A percentile compares a stretch with the other conserved stretches of the same genome.
Evolutionary conservation across 1,140 invertebrate species (phyloP).

Genomic region (Geopemphigus sp.): DNA sequence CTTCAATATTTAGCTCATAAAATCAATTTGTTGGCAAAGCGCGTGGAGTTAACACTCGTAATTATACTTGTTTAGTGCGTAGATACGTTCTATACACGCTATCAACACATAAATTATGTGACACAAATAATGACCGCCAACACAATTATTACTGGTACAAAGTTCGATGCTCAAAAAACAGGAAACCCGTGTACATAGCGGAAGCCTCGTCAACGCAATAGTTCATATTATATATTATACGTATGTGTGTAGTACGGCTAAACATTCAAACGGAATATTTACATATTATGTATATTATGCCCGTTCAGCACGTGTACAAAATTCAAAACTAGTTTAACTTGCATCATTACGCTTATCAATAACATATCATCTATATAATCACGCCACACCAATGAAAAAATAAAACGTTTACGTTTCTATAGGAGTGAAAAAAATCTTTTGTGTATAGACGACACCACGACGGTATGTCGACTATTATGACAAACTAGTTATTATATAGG

Average conservation of each 20-base stretch:
- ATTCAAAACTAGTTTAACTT: constrained; percentile 34
- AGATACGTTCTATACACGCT: background rate
- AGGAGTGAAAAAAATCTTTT: constrained; percentile 16
- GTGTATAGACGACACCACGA: background rate
- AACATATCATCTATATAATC: background rate
- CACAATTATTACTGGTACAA: constrained; percentile 8
- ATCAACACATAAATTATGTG: background rate
- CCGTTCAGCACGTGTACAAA: background rate
- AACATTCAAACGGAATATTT: constrained; percentile 34
- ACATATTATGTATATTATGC: background rate
- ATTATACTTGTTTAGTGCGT: constrained; percentile 6
- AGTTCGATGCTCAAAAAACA: background rate
- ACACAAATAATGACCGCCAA: constrained; percentile 14
- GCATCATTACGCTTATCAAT: constrained; percentile 10
- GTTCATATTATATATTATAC: no score
- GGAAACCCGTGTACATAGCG: constrained; percentile 2
- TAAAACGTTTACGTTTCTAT: constrained; percentile 1
- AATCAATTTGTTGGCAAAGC: background rate
- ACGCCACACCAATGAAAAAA: constrained; percentile 8
- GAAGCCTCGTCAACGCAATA: constrained; percentile 8
- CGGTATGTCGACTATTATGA: constrained; percentile 30
- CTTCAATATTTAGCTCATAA: background rate
- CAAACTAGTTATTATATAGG: constrained; percentile 35
- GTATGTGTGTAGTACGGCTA: background rate
- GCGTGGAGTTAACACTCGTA: constrained; percentile 3